These are phyloP conservation scores for Cladorhizidae sp. DNA, from an alignment of 37 sponge, comb jelly and placozoan species.

Conservation along the genomic window DNA sequence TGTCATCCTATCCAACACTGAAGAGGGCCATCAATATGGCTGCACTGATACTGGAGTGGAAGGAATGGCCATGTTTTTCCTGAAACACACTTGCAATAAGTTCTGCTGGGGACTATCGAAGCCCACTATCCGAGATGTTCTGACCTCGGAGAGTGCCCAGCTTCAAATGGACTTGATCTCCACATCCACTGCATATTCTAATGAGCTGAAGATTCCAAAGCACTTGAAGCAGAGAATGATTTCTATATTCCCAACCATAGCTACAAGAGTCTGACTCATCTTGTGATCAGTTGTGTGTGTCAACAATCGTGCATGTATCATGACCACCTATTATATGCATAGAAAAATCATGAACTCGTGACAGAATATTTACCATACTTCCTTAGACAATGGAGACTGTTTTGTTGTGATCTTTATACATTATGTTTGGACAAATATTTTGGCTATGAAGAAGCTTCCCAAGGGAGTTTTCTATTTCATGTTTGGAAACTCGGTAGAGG, in stretches of 20 bases:
- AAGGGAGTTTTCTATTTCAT: too few relatives aligned
- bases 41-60: slow-evolving; percentile 54
- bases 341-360: too few relatives aligned
- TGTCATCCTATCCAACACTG: slow-evolving; percentile 17
- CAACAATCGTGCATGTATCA: too few relatives aligned
- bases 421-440: too few relatives aligned
- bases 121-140: slow-evolving; percentile 4
- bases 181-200: slow-evolving; percentile 7
- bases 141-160: not conserved
- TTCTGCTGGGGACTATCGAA: slow-evolving; percentile 26
- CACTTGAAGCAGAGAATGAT: not conserved
- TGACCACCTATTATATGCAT: too few relatives aligned
- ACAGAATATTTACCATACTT: too few relatives aligned
- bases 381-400: too few relatives aligned
- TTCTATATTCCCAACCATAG: slow-evolving; percentile 3
- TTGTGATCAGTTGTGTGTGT: too few relatives aligned
- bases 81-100: slow-evolving; percentile 43
- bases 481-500: too few relatives aligned
- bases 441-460: too few relatives aligned
- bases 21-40: slow-evolving; percentile 23
- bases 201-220: slow-evolving; percentile 20
- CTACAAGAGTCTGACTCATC: not conserved
- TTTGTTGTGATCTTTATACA: too few relatives aligned
- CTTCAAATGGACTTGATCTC: not conserved
- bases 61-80: slow-evolving; percentile 62